These are phyloP conservation scores for Cynoglossus semilaevis DNA, from an alignment of 2,113 vertebrate species.

Conservation along the genomic window DNA sequence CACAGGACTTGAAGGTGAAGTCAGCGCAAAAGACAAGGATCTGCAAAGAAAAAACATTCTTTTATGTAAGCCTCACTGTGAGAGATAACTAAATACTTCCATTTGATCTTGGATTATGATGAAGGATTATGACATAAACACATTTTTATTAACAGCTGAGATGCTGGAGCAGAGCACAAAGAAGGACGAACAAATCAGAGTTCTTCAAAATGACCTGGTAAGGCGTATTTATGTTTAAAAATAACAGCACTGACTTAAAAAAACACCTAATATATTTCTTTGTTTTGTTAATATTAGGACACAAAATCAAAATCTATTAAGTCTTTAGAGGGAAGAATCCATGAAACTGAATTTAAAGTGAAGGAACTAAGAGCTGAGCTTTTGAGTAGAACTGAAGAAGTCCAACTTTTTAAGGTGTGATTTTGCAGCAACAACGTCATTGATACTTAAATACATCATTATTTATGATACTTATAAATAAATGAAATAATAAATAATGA, in stretches of 20 bases:
- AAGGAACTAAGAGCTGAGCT: slow-evolving; percentile 54
- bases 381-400: slow-evolving; percentile 58
- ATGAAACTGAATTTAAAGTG: slow-evolving; percentile 43
- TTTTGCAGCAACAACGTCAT: neutral
- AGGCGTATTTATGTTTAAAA: slow-evolving; percentile 17
- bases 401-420: slow-evolving; percentile 60
- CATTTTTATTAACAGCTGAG: slow-evolving; percentile 72
- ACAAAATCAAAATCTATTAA: slow-evolving; percentile 49
- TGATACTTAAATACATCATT: too few relatives aligned
- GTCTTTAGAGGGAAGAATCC: slow-evolving; percentile 53
- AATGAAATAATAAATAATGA: neutral
- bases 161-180: slow-evolving; percentile 72
- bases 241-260: neutral
- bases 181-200: slow-evolving; percentile 79
- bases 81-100: neutral
- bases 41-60: slow-evolving; percentile 52
- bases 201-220: slow-evolving; percentile 79
- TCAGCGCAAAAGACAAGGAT: slow-evolving; percentile 40
- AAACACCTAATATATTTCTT: neutral
- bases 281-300: slow-evolving; percentile 52
- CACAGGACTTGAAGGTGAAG: slow-evolving; percentile 56
- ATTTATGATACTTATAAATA: too few relatives aligned
- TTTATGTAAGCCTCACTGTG: slow-evolving; percentile 54
- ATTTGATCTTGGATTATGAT: neutral
- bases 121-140: neutral